These are phyloP conservation scores for Stigmatopora argus DNA, from an alignment of 2,113 vertebrate genomes.

Conservation along the genomic window DNA sequence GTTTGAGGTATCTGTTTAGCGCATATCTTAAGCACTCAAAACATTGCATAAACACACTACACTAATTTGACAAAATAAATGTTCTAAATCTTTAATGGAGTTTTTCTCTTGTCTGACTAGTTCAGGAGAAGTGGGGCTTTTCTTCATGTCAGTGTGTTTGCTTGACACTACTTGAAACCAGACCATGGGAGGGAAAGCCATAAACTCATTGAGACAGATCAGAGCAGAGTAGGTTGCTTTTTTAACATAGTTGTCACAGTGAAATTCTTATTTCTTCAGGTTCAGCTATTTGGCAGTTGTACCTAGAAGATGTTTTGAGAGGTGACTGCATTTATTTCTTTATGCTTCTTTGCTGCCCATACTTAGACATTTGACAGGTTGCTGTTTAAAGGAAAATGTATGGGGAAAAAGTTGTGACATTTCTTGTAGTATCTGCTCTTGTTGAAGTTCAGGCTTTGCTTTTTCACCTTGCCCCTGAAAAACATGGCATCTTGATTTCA, in stretches of 20 bases:
- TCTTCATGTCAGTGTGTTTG: not conserved
- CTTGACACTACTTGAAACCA: not conserved
- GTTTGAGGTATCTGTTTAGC: not conserved
- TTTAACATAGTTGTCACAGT: not conserved
- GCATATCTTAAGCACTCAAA: not conserved
- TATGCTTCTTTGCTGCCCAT: no score
- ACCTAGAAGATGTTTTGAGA: not conserved
- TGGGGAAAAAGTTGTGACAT: not conserved
- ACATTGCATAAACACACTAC: not conserved
- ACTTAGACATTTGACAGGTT: not conserved
- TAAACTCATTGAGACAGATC: not conserved
- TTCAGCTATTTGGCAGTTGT: not conserved
- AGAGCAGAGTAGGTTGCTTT: not conserved
- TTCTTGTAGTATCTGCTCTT: not conserved
- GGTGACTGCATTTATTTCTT: not conserved
- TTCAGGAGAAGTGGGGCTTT: not conserved
- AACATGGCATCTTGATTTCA: not conserved
- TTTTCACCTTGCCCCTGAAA: constrained; percentile 43
- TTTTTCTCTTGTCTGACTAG: not conserved
- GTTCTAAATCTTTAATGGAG: not conserved
- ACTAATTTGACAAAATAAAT: not conserved
- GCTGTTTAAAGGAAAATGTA: not conserved
- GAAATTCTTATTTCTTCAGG: not conserved
- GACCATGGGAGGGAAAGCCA: not conserved
- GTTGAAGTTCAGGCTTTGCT: constrained; percentile 40